These are phyloP conservation scores for Percopsis omiscomaycus DNA, from an alignment of 2,797 vertebrate genomes.

Conservation along the genomic window DNA sequence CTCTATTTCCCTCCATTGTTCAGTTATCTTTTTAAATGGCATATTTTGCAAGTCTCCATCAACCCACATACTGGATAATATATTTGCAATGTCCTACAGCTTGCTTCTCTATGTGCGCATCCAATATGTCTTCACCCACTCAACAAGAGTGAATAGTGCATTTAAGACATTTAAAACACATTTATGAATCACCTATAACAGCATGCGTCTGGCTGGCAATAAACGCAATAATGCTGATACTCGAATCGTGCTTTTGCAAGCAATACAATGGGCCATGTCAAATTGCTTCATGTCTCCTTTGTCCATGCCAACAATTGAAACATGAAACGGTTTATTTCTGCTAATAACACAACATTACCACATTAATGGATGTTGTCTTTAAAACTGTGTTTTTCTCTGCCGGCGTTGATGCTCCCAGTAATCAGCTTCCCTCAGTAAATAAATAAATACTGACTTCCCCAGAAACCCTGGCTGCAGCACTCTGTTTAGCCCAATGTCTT, in stretches of 20 bases:
- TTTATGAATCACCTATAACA: conserved; percentile 45
- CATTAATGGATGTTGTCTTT: conserved; percentile 48
- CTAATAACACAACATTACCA: conserved; percentile 56
- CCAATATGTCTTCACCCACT: conserved; percentile 27
- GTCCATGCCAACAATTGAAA: conserved; percentile 30
- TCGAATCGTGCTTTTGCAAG: conserved; percentile 11
- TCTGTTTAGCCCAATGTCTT: conserved; percentile 62
- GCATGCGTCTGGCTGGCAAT: conserved; percentile 25
- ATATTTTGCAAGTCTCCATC: conserved; percentile 25
- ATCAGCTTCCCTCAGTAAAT: conserved; percentile 69
- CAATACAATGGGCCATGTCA: conserved; percentile 27
- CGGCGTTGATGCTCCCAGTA: conserved; percentile 48
- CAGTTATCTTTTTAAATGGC: no score
- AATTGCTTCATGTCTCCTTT: conserved; percentile 22
- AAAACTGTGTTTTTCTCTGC: conserved; percentile 45
- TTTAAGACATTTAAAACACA: conserved; percentile 30
- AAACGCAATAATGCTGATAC: conserved; percentile 29
- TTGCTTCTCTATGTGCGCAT: conserved; percentile 11
- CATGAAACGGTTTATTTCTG: conserved; percentile 35
- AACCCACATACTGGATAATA: conserved; percentile 26
- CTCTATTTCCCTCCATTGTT: not conserved
- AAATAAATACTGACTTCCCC: conserved; percentile 62
- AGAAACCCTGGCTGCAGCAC: conserved; percentile 47
- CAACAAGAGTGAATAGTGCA: conserved; percentile 31
- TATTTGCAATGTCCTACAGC: conserved; percentile 25